Evolutionary conservation across 2,888 invertebrate species (phyloP).

Genomic region (Eutolmus rufibarbis): DNA sequence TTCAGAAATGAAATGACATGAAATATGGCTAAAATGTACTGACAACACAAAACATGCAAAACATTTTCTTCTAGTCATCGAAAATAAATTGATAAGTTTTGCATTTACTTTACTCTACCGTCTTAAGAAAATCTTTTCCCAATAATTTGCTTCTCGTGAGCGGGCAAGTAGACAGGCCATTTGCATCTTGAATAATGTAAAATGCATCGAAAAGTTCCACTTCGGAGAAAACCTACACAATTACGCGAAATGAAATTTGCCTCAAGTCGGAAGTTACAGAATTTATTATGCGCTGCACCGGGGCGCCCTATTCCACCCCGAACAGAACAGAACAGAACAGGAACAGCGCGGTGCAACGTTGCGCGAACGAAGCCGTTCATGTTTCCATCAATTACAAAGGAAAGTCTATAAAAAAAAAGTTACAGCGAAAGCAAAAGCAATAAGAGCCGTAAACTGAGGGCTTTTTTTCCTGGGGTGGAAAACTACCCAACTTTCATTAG

Average conservation of each 20-base stretch:
- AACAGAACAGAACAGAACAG: neutral
- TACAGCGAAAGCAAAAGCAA: neutral
- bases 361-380: neutral
- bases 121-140: neutral
- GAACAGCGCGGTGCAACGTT: neutral
- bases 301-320: neutral
- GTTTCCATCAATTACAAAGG: neutral
- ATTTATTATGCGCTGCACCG: constrained; percentile 3
- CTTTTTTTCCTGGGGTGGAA: neutral
- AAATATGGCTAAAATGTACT: too few relatives aligned
- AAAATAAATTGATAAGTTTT: neutral
- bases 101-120: neutral
- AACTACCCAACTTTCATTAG: constrained; percentile 7
- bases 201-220: neutral
- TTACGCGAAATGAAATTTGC: constrained; percentile 24
- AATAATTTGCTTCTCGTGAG: neutral
- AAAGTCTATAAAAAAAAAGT: neutral
- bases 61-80: neutral
- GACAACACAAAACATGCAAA: neutral
- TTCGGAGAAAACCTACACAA: constrained; percentile 1
- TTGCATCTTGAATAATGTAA: neutral
- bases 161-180: neutral
- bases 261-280: constrained; percentile 7
- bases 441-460: neutral
- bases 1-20: too few relatives aligned